Base-by-base conservation (phyloP, 2,797 vertebrate species). In the Cyclopterus lumpus region DNA sequence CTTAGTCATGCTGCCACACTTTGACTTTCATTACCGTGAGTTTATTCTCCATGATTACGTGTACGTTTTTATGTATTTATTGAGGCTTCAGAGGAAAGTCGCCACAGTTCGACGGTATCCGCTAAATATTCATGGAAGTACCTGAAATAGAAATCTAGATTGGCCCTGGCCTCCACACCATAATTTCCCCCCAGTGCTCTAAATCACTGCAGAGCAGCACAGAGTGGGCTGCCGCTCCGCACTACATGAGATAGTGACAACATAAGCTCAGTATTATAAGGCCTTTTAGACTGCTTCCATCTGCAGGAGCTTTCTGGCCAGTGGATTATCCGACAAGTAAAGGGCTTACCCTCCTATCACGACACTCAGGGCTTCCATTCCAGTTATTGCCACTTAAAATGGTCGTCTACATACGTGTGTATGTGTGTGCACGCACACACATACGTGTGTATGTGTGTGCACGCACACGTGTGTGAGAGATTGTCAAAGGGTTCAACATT, bases 251-350 rank as follows among this genome's bases (percentile, higher is more conserved):
- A 92, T 92, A 91, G 88, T 91, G 93, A 94, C 94, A 94, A 93
- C 93, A 93, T 95, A 94, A 95, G 94, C 93, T 91, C 79, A 75
- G 93, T 89, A 92, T 95, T 94, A 95, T 90, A 87, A 94, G 92
- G 81, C 87, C 75, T 94, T 94, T 95, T 89, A 92, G 86, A 92
- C 92, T 69, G 93, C 91, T 91, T 94, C 93, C 92, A 93, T 94
- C 93, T 92, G 92, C 92, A 94, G 88, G 88, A 94, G 93, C 91
- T 93, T 93, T 95, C 90, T 92, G 90, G 88, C 78, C 76, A 81
- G 70, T 93, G 94, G 94, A 95, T 95, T 94, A 95, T 94, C 91
- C 85, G 78, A 94, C 93, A 93, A 94, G 92, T 91, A 91, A 93
- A 91, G 86, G 88, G 93, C 88, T 95, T 94, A 94, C 86, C 78